Conservation (phyloP, 2,888 invertebrate species). For the Ramazzottius varieornatus region DNA sequence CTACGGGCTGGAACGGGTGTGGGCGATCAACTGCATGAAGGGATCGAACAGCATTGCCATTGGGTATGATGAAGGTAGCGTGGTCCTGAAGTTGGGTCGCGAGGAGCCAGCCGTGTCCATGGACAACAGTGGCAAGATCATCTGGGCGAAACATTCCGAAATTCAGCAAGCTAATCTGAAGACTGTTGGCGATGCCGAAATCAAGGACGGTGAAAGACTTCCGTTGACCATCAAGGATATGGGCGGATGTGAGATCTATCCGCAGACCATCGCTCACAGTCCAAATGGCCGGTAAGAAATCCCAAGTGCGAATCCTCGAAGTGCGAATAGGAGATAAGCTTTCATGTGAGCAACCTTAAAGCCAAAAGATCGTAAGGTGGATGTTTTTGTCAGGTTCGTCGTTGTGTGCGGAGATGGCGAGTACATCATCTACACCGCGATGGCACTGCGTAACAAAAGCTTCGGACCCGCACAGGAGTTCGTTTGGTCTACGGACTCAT, state of each 20-base stretch:
- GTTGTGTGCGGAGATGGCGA: slow-evolving; percentile 98
- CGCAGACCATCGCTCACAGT: slow-evolving; percentile 90
- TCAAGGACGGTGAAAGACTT: slow-evolving; percentile 69
- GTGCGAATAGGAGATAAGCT: too few relatives aligned
- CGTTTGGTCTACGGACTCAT: slow-evolving; percentile 90
- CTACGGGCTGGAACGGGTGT: slow-evolving; percentile 89
- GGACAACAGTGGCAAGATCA: slow-evolving; percentile 92
- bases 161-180: slow-evolving; percentile 85
- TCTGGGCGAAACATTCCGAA: slow-evolving; percentile 96
- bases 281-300: slow-evolving; percentile 61
- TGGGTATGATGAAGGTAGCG: slow-evolving; percentile 88
- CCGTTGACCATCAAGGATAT: slow-evolving; percentile 88
- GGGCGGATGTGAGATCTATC: slow-evolving; percentile 97
- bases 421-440: slow-evolving; percentile 96
- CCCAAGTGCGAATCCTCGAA: background rate
- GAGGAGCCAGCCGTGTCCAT: slow-evolving; percentile 98
- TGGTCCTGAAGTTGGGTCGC: slow-evolving; percentile 74
- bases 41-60: slow-evolving; percentile 88
- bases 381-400: slow-evolving; percentile 32
- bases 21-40: slow-evolving; percentile 74
- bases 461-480: slow-evolving; percentile 96
- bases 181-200: slow-evolving; percentile 40
- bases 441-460: slow-evolving; percentile 93
- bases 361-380: too few relatives aligned
- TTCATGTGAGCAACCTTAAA: too few relatives aligned